Percentiles rank a stretch among this genome's conserved stretches.
These are phyloP conservation scores for Polymixis flavicincta DNA, from an alignment of 2,888 invertebrate species.

Conservation along the genomic window DNA sequence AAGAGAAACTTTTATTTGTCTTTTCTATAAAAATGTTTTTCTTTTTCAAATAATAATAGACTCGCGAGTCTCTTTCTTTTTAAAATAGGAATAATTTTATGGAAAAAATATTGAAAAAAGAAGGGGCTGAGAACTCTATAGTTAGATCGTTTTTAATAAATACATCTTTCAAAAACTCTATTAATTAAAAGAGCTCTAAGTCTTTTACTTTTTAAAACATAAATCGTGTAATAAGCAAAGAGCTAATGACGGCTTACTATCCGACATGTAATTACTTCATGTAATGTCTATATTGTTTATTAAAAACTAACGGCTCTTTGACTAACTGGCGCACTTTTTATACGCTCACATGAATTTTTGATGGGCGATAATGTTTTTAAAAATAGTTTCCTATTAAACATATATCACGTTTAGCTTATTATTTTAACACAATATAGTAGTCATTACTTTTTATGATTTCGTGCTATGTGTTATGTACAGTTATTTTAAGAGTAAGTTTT, in stretches of 20 bases:
- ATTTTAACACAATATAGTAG: constrained; percentile 6
- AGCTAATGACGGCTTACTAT: constrained; percentile 41
- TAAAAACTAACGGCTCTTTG: constrained; percentile 64
- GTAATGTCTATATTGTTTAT: constrained; percentile 70
- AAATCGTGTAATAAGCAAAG: constrained; percentile 36
- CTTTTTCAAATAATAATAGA: neutral
- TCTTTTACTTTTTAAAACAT: constrained; percentile 7
- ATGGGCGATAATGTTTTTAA: constrained; percentile 62
- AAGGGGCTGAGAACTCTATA: neutral
- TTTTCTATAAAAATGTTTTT: neutral
- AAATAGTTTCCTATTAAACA: constrained; percentile 53
- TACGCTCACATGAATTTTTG: constrained; percentile 49
- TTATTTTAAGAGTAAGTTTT: no score
- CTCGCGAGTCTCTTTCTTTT: neutral
- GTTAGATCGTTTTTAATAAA: neutral
- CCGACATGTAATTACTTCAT: constrained; percentile 63
- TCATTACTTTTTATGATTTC: constrained; percentile 19
- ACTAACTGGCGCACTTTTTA: constrained; percentile 61
- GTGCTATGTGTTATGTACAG: constrained; percentile 14
- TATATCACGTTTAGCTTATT: constrained; percentile 50
- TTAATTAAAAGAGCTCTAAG: neutral
- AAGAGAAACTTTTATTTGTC: neutral
- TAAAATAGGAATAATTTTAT: accelerated
- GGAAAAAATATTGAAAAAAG: accelerated
- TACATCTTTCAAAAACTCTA: neutral